phyloP scores from a whole-genome alignment of 1,140 invertebrate genomes.

The Maniola jurtina region DNA sequence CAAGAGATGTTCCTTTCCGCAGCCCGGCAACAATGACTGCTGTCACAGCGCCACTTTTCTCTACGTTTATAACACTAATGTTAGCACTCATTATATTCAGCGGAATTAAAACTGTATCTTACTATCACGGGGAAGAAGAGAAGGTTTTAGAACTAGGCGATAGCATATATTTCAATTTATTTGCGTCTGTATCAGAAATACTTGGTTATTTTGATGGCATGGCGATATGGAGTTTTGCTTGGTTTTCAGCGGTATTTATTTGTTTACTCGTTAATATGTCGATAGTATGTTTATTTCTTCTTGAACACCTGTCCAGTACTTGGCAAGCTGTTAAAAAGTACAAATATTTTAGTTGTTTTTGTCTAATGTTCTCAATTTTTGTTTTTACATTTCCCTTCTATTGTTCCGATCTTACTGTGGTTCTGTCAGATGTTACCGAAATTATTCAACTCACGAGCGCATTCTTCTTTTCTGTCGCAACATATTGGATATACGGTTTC shows the following conservation, averaged over 20 bases:
- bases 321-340: constrained; percentile 36
- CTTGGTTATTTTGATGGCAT: constrained; percentile 52
- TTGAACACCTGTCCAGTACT: constrained; percentile 36
- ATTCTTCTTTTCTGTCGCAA: constrained; percentile 51
- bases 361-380: constrained; percentile 37
- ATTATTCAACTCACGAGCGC: constrained; percentile 56
- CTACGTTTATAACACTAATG: constrained; percentile 47
- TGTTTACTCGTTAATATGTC: constrained; percentile 52
- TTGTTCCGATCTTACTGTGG: constrained; percentile 55
- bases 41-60: constrained; percentile 46
- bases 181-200: constrained; percentile 57
- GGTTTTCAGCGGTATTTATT: constrained; percentile 51
- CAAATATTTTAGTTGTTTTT: constrained; percentile 36
- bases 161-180: constrained; percentile 50
- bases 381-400: constrained; percentile 50
- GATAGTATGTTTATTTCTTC: constrained; percentile 54
- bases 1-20: constrained; percentile 52
- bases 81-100: constrained; percentile 53
- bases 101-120: constrained; percentile 64
- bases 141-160: constrained; percentile 54
- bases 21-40: constrained; percentile 65
- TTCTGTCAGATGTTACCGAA: constrained; percentile 48
- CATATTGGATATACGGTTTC: constrained; percentile 66
- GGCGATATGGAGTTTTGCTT: constrained; percentile 58
- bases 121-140: constrained; percentile 62